Conservation (phyloP, 2,797 vertebrate genomes). For the Hydrophis major region DNA sequence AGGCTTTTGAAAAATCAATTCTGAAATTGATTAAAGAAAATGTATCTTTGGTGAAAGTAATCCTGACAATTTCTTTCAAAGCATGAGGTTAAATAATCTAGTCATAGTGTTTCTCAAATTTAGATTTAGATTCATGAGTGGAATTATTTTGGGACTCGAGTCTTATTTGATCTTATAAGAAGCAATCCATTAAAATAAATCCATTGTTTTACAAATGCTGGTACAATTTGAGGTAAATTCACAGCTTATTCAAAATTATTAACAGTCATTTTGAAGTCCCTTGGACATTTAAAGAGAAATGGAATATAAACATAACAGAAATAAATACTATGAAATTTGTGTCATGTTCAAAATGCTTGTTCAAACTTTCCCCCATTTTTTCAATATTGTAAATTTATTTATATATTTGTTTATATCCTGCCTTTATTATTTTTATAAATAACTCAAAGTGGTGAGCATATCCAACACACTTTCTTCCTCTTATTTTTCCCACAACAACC, state of each 20-base stretch:
- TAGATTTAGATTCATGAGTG: neutral
- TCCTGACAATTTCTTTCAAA: conserved; percentile 37
- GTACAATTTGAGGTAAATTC: neutral
- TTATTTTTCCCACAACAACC: neutral
- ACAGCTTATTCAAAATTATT: neutral
- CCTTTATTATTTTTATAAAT: neutral
- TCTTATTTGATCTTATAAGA: neutral
- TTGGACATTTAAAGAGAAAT: neutral
- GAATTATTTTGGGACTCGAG: neutral
- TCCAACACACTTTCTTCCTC: neutral
- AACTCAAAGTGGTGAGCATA: neutral
- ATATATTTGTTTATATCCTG: neutral
- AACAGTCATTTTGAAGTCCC: neutral
- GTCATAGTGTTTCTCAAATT: neutral
- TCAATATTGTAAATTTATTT: neutral
- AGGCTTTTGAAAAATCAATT: conserved; percentile 26
- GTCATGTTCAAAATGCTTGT: neutral
- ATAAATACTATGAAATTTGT: neutral
- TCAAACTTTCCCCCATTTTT: conserved; percentile 1
- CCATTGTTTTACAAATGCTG: neutral
- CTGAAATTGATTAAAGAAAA: conserved; percentile 34
- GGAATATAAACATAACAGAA: neutral
- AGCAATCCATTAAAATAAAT: neutral
- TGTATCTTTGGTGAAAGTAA: conserved; percentile 29
- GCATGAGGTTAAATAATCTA: conserved; percentile 1